Base-by-base conservation (phyloP, 2,888 invertebrate species). In the Chloroclystis v-ata region DNA sequence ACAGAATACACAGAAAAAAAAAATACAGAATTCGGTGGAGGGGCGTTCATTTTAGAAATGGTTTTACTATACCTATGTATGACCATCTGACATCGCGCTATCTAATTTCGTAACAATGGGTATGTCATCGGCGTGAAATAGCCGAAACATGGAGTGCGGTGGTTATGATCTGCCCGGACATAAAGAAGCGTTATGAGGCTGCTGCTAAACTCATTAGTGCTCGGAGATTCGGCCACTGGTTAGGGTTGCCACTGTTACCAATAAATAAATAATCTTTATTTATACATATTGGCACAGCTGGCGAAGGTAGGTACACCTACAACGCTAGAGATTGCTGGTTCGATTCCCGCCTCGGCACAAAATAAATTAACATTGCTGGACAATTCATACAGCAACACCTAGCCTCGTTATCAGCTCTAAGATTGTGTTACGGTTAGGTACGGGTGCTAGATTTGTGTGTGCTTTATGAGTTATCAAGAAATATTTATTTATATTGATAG, bases 81-180 rank as follows among this genome's bases (percentile, higher is more conserved):
- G 24, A 12, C 5, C 14, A n/a, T 33, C 16, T 16, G 33, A 16
- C 33, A 33, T 33, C 25, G 10, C 25, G 7, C 7, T 11, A 25
- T 48, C 25, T 48, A 35, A 39, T 29, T 38, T 45, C n/a, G 35
- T 42, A 42, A 42, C 24, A 26, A 39, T 46, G 38, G 39, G 42
- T 41, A 32, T 39, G 49, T 49, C 35, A 43, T 43, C 14, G 10
- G 16, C 48, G 54, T 58, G 43, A 56, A 53, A 59, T 51, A 59
- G 53, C 53, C 52, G 41, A 59, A 62, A 58, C 59, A 65, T 59
- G 65, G 58, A 66, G 54, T 59, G 51, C 28, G 13, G 35, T 43
- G n/a, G 67, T 69, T 79, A 79, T 78, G 75, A 71, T 80, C 69
- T 80, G 73, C 49, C 60, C 60, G 57, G 48, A 64, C 47, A 78